Percentiles rank a stretch among this genome's conserved stretches.
phyloP scores from a whole-genome alignment of 1,140 invertebrate genomes.

The Heterodera carotae region DNA sequence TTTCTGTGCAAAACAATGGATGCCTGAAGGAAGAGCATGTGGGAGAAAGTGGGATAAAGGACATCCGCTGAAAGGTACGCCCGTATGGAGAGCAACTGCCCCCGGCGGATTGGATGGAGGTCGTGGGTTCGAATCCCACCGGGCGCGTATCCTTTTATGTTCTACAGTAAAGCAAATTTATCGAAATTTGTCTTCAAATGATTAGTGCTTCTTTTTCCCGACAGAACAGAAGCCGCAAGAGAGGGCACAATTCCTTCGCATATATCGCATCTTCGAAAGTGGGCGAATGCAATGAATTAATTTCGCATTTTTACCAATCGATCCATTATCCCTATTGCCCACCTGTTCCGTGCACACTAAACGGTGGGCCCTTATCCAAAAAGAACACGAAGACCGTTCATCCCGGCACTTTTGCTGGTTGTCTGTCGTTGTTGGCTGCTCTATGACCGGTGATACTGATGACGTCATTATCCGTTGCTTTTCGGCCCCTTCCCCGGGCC shows the following conservation, averaged over 20 bases:
- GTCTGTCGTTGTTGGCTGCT: slow-evolving; percentile 6
- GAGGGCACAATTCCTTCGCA: slow-evolving; percentile 38
- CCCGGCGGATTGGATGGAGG: too few relatives aligned
- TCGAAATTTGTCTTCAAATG: background rate
- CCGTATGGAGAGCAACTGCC: too few relatives aligned
- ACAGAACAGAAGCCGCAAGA: slow-evolving; percentile 31
- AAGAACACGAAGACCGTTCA: slow-evolving; percentile 35
- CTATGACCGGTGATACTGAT: background rate
- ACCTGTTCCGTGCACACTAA: slow-evolving; percentile 29
- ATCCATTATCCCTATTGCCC: background rate
- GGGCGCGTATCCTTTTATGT: too few relatives aligned
- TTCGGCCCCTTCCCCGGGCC: background rate
- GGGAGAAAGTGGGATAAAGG: too few relatives aligned
- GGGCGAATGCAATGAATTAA: background rate
- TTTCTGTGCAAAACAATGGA: too few relatives aligned
- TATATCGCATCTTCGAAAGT: slow-evolving; percentile 17
- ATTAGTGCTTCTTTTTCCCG: background rate
- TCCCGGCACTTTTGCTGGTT: slow-evolving; percentile 15
- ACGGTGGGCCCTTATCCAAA: slow-evolving; percentile 36
- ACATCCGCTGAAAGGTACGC: too few relatives aligned
- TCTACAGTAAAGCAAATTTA: too few relatives aligned
- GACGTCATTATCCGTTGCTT: background rate
- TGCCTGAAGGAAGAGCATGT: too few relatives aligned
- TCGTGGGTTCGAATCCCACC: too few relatives aligned
- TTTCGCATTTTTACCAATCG: too few relatives aligned